phyloP scores from a whole-genome alignment of 2,797 vertebrate genomes.

The Microctenopoma lineatum region DNA sequence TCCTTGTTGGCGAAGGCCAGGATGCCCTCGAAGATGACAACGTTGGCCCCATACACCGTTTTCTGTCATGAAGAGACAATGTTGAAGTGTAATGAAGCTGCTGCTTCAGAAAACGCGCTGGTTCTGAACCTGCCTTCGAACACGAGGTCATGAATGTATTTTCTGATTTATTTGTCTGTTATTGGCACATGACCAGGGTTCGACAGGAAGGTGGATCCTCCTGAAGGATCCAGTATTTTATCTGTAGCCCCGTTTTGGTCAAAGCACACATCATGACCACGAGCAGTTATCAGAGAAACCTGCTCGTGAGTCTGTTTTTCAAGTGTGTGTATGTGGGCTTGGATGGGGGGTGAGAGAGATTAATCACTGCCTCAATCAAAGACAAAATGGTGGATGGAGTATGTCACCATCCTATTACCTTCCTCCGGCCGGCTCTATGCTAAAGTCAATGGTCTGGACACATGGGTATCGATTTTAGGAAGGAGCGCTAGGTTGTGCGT shows the following conservation, averaged over 20 bases:
- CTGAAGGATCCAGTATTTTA: no score
- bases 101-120: no score
- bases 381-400: constrained; percentile 40
- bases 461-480: constrained; percentile 40
- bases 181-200: no score
- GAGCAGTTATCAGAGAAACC: constrained; percentile 12
- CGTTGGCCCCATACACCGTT: constrained; percentile 92
- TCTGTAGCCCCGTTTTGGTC: no score
- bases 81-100: neutral
- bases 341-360: constrained; percentile 6
- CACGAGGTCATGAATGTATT: no score
- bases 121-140: no score
- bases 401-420: constrained; percentile 45
- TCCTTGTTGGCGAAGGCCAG: constrained; percentile 94
- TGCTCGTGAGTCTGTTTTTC: neutral
- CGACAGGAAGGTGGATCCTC: no score
- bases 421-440: constrained; percentile 34
- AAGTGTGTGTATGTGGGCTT: neutral
- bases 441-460: constrained; percentile 51
- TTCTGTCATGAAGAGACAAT: constrained; percentile 78
- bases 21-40: constrained; percentile 94
- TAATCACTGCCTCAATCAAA: constrained; percentile 45
- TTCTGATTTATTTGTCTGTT: no score
- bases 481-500: constrained; percentile 4
- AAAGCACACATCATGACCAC: no score